phyloP scores from a whole-genome alignment of 37 sponge, comb jelly and placozoan species.

The Agelas oroides region DNA sequence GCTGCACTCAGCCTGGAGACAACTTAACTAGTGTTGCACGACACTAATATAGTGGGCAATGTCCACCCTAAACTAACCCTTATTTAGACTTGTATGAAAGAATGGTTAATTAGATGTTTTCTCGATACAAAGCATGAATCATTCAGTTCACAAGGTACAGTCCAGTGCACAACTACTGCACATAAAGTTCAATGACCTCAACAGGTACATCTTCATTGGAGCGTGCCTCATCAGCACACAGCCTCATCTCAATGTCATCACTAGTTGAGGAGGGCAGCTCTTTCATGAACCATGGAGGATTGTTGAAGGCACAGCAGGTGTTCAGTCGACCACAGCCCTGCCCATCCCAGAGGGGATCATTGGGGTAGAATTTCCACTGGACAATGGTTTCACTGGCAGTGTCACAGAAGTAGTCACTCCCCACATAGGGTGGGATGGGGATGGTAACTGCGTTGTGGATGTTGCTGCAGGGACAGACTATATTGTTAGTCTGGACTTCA shows the following conservation, averaged over 20 bases:
- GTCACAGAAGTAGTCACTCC: conserved; percentile 28
- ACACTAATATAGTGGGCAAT: no score
- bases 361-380: background rate
- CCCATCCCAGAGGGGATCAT: conserved; percentile 49
- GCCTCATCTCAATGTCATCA: conserved; percentile 48
- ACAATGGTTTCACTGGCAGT: background rate
- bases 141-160: no score
- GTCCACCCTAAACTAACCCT: no score
- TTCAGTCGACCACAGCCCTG: conserved; percentile 23
- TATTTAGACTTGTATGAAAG: no score
- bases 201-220: background rate
- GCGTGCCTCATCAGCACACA: conserved; percentile 14
- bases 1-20: no score
- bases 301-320: conserved; percentile 30
- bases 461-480: conserved; percentile 15
- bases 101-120: no score
- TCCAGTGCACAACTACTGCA: conserved; percentile 14
- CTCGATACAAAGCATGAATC: no score
- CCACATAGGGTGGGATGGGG: background rate
- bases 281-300: conserved; percentile 41
- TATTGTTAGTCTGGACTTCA: background rate
- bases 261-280: background rate
- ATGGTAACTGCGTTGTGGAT: background rate
- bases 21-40: no score
- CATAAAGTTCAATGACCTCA: conserved; percentile 1